A percentile compares a stretch with the other conserved stretches of the same genome.
Conservation (phyloP, 2,113 vertebrate species). For the Gymnarchus niloticus region DNA sequence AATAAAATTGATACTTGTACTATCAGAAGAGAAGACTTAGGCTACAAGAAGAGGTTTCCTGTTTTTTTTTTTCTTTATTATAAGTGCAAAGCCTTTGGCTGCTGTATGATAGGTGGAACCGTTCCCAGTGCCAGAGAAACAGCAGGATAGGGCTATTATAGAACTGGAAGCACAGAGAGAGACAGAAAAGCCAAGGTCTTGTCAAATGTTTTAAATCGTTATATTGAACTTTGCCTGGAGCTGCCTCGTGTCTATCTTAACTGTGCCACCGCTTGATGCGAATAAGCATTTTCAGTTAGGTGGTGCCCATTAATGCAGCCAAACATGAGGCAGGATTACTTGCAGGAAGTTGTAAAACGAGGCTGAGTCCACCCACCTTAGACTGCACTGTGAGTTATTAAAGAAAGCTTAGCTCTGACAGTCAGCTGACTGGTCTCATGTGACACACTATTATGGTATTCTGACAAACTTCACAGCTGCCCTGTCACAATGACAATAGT, state of each 20-base stretch:
- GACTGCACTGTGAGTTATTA: neutral
- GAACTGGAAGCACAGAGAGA: neutral
- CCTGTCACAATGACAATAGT: slow-evolving; percentile 5
- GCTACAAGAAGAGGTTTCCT: neutral
- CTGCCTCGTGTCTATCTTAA: neutral
- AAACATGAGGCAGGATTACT: neutral
- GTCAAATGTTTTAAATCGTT: neutral
- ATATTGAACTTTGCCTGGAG: neutral
- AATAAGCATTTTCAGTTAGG: neutral
- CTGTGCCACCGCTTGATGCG: neutral
- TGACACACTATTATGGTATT: slow-evolving; percentile 6
- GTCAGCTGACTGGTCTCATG: slow-evolving; percentile 31
- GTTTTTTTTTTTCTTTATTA: neutral
- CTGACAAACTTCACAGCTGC: slow-evolving; percentile 19
- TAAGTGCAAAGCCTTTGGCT: neutral
- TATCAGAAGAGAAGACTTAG: neutral
- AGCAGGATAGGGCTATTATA: neutral
- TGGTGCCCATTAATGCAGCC: neutral
- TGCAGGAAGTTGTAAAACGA: neutral
- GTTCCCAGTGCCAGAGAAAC: neutral
- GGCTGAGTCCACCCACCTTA: neutral
- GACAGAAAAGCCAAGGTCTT: neutral
- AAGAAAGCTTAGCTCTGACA: neutral
- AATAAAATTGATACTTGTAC: neutral
- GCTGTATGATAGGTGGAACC: neutral